phyloP scores from a whole-genome alignment of 2,113 vertebrate species.

The Mobula birostris region DNA sequence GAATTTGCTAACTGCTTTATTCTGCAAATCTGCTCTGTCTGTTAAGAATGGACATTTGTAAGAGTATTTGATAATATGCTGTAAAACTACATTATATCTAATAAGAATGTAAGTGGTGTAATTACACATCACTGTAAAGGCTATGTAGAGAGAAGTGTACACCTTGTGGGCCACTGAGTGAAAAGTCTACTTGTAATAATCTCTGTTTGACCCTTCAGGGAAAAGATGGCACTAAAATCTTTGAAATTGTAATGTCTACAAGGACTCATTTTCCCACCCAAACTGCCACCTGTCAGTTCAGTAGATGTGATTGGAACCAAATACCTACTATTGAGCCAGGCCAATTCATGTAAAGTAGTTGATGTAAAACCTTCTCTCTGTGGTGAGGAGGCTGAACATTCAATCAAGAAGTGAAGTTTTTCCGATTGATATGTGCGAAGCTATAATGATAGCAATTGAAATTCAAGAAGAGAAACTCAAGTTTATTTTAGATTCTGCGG shows the following conservation, averaged over 20 bases:
- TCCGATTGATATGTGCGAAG: not conserved
- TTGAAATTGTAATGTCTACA: conserved; percentile 1
- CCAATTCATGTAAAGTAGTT: not conserved
- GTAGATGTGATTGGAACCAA: not conserved
- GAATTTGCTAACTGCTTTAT: not conserved
- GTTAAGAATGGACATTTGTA: not conserved
- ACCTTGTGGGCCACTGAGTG: not conserved
- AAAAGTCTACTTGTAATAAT: not conserved
- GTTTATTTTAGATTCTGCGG: not conserved
- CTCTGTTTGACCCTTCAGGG: conserved; percentile 4
- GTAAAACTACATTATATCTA: conserved; percentile 7
- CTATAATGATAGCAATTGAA: not conserved
- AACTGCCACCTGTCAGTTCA: not conserved
- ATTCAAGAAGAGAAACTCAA: not conserved
- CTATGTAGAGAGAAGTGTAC: not conserved
- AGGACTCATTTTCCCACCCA: not conserved
- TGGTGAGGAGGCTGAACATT: not conserved
- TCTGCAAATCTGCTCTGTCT: not conserved
- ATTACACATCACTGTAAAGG: not conserved
- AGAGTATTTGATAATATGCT: conserved; percentile 13
- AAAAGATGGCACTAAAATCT: not conserved
- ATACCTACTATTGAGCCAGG: not conserved
- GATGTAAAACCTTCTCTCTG: not conserved
- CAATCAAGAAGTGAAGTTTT: not conserved
- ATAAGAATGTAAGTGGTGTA: conserved; percentile 7